A percentile compares a stretch with the other conserved stretches of the same genome.
phyloP scores from a whole-genome alignment of 2,888 invertebrate species.

The Saturnia pavonia region DNA sequence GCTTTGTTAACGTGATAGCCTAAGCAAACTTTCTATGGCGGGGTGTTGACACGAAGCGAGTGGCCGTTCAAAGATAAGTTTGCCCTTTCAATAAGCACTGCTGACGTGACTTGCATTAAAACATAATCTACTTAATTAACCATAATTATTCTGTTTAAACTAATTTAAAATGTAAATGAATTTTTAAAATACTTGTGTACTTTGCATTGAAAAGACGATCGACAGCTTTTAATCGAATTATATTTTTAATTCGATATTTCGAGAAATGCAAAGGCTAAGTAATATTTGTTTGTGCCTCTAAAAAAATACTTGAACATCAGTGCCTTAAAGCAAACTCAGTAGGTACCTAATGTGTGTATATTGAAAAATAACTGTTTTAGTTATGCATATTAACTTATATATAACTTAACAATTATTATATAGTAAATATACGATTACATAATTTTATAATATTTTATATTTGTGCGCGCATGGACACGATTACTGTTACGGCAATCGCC shows the following conservation, averaged over 20 bases:
- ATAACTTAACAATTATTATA: too few relatives aligned
- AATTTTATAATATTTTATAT: conserved; percentile 1
- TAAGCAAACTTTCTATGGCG: conserved; percentile 27
- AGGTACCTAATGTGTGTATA: too few relatives aligned
- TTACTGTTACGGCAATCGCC: conserved; percentile 2
- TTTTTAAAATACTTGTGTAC: too few relatives aligned
- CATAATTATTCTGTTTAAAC: neutral
- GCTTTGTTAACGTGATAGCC: conserved; percentile 20
- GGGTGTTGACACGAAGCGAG: conserved; percentile 22
- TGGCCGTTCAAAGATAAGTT: conserved; percentile 29
- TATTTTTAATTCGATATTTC: too few relatives aligned
- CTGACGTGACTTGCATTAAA: neutral
- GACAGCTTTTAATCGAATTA: too few relatives aligned
- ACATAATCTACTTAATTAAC: neutral
- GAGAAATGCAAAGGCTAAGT: too few relatives aligned
- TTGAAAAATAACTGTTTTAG: neutral
- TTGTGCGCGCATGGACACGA: neutral
- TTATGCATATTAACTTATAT: neutral
- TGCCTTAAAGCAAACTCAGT: too few relatives aligned
- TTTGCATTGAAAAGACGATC: too few relatives aligned
- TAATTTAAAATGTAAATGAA: too few relatives aligned
- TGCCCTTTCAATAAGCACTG: conserved; percentile 25
- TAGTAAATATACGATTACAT: neutral
- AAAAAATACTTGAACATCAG: too few relatives aligned
- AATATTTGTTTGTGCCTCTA: too few relatives aligned